Evolutionary conservation across 2,888 invertebrate species (phyloP).

Genomic region (Disparrhopalites patrizii): DNA sequence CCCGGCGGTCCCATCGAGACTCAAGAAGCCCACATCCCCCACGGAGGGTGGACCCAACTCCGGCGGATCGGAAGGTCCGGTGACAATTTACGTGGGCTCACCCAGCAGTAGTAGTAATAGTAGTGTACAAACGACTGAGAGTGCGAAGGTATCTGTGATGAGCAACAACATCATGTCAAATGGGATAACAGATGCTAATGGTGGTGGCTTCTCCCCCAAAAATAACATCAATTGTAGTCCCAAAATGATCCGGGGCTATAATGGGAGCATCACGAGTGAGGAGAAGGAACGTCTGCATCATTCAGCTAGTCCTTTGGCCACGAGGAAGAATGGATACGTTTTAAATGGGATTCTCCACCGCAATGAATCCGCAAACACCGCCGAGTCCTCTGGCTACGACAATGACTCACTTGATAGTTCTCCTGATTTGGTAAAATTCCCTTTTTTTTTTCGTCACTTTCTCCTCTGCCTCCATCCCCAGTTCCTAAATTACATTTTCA

Average conservation of each 20-base stretch:
- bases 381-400: conserved; percentile 21
- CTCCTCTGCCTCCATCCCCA: no score
- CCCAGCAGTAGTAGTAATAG: no score
- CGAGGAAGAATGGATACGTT: conserved; percentile 23
- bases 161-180: conserved; percentile 15
- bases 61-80: conserved; percentile 17
- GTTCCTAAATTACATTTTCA: no score
- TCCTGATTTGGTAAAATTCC: conserved; percentile 17
- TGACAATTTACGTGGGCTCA: conserved; percentile 19
- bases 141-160: conserved; percentile 25
- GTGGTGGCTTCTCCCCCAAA: conserved; percentile 17
- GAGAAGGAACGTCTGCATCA: conserved; percentile 12
- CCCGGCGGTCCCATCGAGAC: conserved; percentile 26
- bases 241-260: conserved; percentile 25
- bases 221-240: conserved; percentile 19
- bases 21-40: conserved; percentile 23
- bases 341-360: conserved; percentile 19
- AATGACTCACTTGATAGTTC: conserved; percentile 17
- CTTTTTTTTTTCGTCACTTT: neutral
- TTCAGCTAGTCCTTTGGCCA: conserved; percentile 17
- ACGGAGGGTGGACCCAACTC: no score
- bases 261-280: conserved; percentile 11
- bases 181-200: conserved; percentile 7
- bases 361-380: conserved; percentile 8
- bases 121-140: conserved; percentile 27